A percentile compares a stretch with the other conserved stretches of the same genome.
Conservation (phyloP, 1,140 invertebrate genomes). For the Bombus huntii region DNA sequence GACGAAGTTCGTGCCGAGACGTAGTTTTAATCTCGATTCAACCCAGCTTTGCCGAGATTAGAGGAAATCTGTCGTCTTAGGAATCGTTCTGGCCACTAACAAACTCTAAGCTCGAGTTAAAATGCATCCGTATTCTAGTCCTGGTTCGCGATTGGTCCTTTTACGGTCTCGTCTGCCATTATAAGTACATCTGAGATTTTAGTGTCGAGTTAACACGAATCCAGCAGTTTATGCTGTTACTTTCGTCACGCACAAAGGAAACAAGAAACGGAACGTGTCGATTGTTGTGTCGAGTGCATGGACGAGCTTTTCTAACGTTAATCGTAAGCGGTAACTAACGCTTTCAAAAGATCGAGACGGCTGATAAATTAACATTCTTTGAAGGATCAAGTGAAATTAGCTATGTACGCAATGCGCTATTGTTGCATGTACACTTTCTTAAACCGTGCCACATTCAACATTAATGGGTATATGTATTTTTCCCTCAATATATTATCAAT, state of each 20-base stretch:
- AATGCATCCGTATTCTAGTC: conserved; percentile 55
- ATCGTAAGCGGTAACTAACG: conserved; percentile 18
- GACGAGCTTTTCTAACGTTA: not conserved
- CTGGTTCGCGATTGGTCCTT: conserved; percentile 10
- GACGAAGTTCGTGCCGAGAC: conserved; percentile 66
- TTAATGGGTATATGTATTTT: too few relatives aligned
- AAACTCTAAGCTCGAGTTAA: conserved; percentile 71
- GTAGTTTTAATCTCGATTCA: conserved; percentile 67
- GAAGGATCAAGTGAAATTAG: conserved; percentile 1
- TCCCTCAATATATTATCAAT: not conserved
- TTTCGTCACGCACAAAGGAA: conserved; percentile 1
- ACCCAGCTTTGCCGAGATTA: conserved; percentile 50
- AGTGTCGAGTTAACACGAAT: conserved; percentile 57
- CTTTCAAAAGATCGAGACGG: not conserved
- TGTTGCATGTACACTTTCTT: not conserved
- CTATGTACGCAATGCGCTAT: not conserved
- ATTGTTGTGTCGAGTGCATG: conserved; percentile 31
- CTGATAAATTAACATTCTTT: conserved; percentile 15
- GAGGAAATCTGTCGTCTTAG: conserved; percentile 36
- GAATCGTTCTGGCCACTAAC: conserved; percentile 53
- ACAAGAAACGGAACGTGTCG: conserved; percentile 31
- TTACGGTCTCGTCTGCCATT: not conserved
- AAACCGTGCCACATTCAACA: too few relatives aligned
- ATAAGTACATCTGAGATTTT: not conserved
- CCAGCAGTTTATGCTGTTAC: not conserved